These are phyloP conservation scores for Pseudococcus longispinus DNA, from an alignment of 2,888 invertebrate species.

Conservation along the genomic window DNA sequence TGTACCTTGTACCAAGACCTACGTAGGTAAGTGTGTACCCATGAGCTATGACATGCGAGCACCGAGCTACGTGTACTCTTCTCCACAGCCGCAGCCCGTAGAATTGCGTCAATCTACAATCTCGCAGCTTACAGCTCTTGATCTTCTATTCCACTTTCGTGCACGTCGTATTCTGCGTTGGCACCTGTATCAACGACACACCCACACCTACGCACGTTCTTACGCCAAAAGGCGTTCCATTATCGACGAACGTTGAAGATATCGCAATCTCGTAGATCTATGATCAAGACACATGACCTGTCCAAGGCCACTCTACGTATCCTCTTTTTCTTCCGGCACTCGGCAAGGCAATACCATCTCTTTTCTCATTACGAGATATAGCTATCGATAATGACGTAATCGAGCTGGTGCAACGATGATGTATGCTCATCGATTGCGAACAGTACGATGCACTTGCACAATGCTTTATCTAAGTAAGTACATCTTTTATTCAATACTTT, in stretches of 20 bases:
- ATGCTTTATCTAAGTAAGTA: neutral
- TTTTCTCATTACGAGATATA: neutral
- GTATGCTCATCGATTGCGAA: neutral
- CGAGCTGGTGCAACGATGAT: neutral
- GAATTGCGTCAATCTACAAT: too few species aligned
- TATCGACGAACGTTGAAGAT: neutral
- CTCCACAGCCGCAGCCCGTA: too few species aligned
- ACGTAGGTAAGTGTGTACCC: too few species aligned
- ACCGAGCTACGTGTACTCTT: too few species aligned
- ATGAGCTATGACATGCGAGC: too few species aligned
- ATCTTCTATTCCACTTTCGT: too few species aligned
- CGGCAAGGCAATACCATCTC: neutral
- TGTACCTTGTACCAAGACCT: neutral
- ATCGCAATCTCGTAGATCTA: neutral
- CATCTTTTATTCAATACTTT: too few species aligned
- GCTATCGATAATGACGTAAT: neutral
- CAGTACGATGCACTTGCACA: neutral
- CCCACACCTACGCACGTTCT: neutral
- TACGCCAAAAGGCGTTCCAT: neutral
- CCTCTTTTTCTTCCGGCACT: neutral
- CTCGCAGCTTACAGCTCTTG: too few species aligned
- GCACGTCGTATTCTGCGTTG: too few species aligned
- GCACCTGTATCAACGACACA: too few species aligned
- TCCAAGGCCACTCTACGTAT: neutral
- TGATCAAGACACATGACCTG: neutral